phyloP scores from a whole-genome alignment of 2,797 vertebrate species.

The Pangasius sanitwongsei region DNA sequence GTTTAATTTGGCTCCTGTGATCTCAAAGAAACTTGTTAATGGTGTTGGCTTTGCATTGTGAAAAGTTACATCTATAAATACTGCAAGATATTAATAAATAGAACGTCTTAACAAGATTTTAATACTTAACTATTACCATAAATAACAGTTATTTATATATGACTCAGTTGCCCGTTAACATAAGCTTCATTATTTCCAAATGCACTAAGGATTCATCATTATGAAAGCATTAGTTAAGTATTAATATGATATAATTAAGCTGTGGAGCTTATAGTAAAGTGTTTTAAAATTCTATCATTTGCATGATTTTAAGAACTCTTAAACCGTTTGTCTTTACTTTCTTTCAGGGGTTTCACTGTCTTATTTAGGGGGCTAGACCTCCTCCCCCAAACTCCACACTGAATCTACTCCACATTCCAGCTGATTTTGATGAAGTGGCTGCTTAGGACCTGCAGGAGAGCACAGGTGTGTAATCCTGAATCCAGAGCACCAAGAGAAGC shows the following conservation, averaged over 20 bases:
- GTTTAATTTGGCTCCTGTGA: not conserved
- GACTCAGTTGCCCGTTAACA: not conserved
- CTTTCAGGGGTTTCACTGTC: not conserved
- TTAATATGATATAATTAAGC: not conserved
- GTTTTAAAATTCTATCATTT: not conserved
- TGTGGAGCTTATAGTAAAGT: not conserved
- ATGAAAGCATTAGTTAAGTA: not conserved
- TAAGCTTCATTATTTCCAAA: not conserved
- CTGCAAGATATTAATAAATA: not conserved
- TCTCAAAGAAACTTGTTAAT: not conserved
- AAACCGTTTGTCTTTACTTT: not conserved
- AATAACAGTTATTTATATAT: not conserved
- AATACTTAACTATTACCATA: not conserved
- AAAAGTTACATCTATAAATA: not conserved
- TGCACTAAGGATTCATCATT: not conserved
- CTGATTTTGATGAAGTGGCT: constrained; percentile 92
- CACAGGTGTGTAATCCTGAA: constrained; percentile 81
- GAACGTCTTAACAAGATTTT: not conserved
- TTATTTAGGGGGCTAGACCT: not conserved
- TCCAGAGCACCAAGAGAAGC: constrained; percentile 48
- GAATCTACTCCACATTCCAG: constrained; percentile 82
- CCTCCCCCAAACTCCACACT: not conserved
- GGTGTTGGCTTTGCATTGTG: not conserved
- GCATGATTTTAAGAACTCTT: not conserved
- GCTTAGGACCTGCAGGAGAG: constrained; percentile 80